Percentiles rank a stretch among this genome's conserved stretches.
phyloP scores from a whole-genome alignment of 2,888 invertebrate species.

The Heliconius ethilla region DNA sequence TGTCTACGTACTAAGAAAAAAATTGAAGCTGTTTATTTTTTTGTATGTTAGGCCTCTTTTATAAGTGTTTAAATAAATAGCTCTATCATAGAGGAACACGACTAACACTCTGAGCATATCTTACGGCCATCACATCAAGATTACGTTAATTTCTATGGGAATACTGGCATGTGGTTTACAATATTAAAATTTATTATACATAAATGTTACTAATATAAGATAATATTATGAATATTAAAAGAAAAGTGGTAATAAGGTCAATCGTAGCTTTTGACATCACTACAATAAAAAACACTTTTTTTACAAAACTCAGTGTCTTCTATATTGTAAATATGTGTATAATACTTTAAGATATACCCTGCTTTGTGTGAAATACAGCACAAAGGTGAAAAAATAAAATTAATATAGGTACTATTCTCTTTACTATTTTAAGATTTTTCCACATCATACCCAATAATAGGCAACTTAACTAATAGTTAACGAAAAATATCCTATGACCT shows the following conservation, averaged over 20 bases:
- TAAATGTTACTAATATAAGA: constrained; percentile 18
- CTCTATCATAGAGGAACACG: not conserved
- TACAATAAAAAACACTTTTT: no score
- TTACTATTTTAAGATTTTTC: no score
- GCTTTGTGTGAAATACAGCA: not conserved
- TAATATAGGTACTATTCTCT: no score
- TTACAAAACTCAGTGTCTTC: not conserved
- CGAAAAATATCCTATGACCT: no score
- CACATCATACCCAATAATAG: no score
- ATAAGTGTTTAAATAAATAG: not conserved
- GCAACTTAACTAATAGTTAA: no score
- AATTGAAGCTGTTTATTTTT: not conserved
- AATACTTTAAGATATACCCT: not conserved
- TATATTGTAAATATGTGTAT: no score
- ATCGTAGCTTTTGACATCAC: not conserved
- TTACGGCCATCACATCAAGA: constrained; percentile 15
- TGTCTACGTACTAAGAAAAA: not conserved
- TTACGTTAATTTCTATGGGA: constrained; percentile 28
- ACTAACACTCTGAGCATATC: constrained; percentile 4
- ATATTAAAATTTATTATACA: constrained; percentile 2
- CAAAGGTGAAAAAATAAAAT: not conserved
- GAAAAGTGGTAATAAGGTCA: not conserved
- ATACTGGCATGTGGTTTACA: constrained; percentile 10
- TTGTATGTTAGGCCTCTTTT: not conserved
- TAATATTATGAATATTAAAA: not conserved